Conservation (phyloP, 2,113 vertebrate species). For the Anthoscopus minutus region DNA sequence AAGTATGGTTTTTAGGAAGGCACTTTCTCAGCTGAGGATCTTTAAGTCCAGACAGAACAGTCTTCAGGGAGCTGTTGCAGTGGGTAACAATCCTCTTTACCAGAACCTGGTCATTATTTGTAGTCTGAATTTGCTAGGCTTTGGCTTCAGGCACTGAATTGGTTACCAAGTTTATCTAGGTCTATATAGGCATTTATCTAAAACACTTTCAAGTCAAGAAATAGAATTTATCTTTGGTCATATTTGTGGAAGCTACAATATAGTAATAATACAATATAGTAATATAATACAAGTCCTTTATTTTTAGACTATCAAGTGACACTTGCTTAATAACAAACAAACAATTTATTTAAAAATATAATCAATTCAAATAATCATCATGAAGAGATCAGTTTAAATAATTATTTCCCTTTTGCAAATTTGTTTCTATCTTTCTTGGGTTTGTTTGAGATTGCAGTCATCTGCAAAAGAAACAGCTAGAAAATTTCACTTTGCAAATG, state of each 20-base stretch:
- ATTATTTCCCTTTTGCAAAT: neutral
- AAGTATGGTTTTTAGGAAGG: neutral
- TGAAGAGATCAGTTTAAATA: neutral
- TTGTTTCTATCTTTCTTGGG: neutral
- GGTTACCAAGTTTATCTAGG: neutral
- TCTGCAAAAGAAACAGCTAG: neutral
- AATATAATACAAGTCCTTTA: too few relatives aligned
- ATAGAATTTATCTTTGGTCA: neutral
- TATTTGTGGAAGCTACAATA: neutral
- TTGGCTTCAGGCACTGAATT: neutral
- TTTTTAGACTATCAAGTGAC: neutral
- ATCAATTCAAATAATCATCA: neutral
- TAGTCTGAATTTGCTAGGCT: neutral
- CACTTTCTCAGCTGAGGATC: neutral
- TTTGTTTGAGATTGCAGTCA: neutral
- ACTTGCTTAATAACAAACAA: neutral
- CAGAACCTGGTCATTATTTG: neutral
- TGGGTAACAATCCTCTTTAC: neutral
- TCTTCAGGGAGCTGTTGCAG: neutral
- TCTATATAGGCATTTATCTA: neutral
- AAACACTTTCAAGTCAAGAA: neutral
- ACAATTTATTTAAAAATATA: neutral
- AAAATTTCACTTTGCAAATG: neutral
- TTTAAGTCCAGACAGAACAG: neutral
- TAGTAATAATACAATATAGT: too few relatives aligned